Conservation (phyloP, 2,888 invertebrate species). For the Drosophila merina region DNA sequence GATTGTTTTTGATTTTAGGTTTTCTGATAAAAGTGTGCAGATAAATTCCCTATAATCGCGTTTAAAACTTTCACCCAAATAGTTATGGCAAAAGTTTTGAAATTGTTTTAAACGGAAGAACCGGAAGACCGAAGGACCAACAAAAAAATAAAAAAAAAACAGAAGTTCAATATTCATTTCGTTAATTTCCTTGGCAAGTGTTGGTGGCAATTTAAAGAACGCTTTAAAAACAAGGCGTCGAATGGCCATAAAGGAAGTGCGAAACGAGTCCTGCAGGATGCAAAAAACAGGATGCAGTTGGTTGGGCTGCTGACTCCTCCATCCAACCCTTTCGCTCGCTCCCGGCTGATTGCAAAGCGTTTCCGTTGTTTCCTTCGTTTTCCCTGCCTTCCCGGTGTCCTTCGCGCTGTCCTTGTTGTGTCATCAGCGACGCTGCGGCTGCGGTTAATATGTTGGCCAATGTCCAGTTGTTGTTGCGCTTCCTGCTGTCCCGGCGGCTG, state of each 20-base stretch:
- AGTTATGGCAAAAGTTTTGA: slow-evolving; percentile 6
- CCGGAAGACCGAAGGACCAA: no score
- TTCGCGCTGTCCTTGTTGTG: slow-evolving; percentile 49
- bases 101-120: neutral
- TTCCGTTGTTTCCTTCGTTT: neutral
- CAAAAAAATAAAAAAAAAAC: neutral
- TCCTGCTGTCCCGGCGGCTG: slow-evolving; percentile 12
- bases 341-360: slow-evolving; percentile 57
- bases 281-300: slow-evolving; percentile 16
- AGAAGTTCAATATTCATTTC: neutral
- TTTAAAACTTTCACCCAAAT: slow-evolving; percentile 1
- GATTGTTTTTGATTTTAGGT: neutral
- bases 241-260: slow-evolving; percentile 3
- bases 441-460: slow-evolving; percentile 70
- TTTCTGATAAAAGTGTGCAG: neutral
- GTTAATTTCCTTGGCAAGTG: neutral
- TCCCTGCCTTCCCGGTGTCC: slow-evolving; percentile 40
- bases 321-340: neutral
- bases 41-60: neutral
- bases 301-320: neutral
- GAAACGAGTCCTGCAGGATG: slow-evolving; percentile 22
- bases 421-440: slow-evolving; percentile 62
- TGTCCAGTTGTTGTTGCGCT: slow-evolving; percentile 46
- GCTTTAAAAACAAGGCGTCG: slow-evolving; percentile 14
- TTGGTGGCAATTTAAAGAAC: slow-evolving; percentile 1